Percentiles rank a stretch among this genome's conserved stretches.
Conservation (phyloP, 1,140 invertebrate genomes). For the Megalopta genalis region DNA sequence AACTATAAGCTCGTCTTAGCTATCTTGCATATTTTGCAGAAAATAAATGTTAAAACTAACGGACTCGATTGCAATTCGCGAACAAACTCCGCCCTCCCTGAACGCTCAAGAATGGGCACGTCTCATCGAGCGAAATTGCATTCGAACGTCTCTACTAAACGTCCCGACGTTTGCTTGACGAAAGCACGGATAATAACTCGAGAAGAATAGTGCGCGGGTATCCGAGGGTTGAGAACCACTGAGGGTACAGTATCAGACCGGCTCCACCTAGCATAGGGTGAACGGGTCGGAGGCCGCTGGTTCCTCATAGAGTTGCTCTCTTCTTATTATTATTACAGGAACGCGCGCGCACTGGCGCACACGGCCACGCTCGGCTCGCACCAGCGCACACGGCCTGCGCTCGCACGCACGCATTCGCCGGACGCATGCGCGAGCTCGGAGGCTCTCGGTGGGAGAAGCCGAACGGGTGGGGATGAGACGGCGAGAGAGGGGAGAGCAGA, state of each 20-base stretch:
- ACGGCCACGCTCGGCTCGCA: constrained; percentile 43
- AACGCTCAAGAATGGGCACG: too few species aligned
- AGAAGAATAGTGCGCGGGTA: too few species aligned
- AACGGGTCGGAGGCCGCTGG: constrained; percentile 78
- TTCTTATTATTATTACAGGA: constrained; percentile 77
- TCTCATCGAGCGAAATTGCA: too few species aligned
- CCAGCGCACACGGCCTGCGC: constrained; percentile 48
- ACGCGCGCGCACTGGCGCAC: constrained; percentile 60
- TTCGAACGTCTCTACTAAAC: too few species aligned
- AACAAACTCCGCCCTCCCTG: too few species aligned
- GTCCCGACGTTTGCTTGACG: too few species aligned
- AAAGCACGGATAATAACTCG: too few species aligned
- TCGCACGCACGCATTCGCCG: constrained; percentile 48
- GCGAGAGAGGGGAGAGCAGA: constrained; percentile 45
- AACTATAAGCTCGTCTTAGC: too few species aligned
- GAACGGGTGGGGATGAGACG: constrained; percentile 37
- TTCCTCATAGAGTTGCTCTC: constrained; percentile 79
- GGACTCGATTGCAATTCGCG: too few species aligned
- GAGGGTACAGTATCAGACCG: constrained; percentile 75
- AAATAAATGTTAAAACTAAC: too few species aligned
- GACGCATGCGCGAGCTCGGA: constrained; percentile 60
- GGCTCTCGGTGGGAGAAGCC: constrained; percentile 11
- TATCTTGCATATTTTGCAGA: too few species aligned
- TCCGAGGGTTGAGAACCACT: constrained; percentile 67
- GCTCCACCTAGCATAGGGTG: constrained; percentile 79